Percentiles rank a stretch among this genome's conserved stretches.
These are phyloP conservation scores for Diploscapter pachys DNA, from an alignment of 1,140 invertebrate species.

Conservation along the genomic window DNA sequence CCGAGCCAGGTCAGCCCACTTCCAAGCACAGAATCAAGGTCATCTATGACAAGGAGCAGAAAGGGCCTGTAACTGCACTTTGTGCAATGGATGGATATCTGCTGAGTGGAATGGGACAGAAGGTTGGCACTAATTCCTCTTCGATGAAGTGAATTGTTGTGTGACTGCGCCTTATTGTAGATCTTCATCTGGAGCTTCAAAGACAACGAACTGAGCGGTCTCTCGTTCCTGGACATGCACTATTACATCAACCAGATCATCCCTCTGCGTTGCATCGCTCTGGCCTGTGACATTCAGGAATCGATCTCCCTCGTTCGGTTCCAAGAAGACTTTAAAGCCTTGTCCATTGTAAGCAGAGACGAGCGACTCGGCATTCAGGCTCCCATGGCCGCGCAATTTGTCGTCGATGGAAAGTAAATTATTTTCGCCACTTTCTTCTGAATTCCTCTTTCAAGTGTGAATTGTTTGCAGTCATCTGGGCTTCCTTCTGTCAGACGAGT, in stretches of 20 bases:
- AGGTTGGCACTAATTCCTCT: constrained; percentile 66
- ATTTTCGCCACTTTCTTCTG: no score
- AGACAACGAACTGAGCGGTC: constrained; percentile 89
- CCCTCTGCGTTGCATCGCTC: constrained; percentile 86
- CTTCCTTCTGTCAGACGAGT: constrained; percentile 77
- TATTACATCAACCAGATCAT: constrained; percentile 92
- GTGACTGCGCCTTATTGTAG: constrained; percentile 61
- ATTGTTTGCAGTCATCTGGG: constrained; percentile 69
- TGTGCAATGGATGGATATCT: constrained; percentile 88
- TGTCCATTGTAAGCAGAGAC: constrained; percentile 85
- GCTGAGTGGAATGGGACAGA: constrained; percentile 93
- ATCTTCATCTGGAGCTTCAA: constrained; percentile 98
- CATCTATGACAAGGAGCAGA: constrained; percentile 91
- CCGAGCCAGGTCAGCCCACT: constrained; percentile 91
- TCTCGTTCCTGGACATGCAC: constrained; percentile 97
- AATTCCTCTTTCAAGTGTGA: background rate
- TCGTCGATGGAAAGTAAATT: constrained; percentile 72
- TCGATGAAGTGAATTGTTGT: background rate
- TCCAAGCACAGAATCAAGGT: constrained; percentile 96
- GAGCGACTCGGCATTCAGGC: constrained; percentile 32
- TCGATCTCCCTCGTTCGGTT: constrained; percentile 88
- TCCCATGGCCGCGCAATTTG: constrained; percentile 49
- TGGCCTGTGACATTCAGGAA: constrained; percentile 93
- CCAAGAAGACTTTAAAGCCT: constrained; percentile 82
- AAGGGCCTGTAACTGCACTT: constrained; percentile 94